Evolutionary conservation across 1,140 invertebrate genomes (phyloP), one percentile per base, ranked within the genome.

Genomic region (Conopomorpha cramerella): DNA sequence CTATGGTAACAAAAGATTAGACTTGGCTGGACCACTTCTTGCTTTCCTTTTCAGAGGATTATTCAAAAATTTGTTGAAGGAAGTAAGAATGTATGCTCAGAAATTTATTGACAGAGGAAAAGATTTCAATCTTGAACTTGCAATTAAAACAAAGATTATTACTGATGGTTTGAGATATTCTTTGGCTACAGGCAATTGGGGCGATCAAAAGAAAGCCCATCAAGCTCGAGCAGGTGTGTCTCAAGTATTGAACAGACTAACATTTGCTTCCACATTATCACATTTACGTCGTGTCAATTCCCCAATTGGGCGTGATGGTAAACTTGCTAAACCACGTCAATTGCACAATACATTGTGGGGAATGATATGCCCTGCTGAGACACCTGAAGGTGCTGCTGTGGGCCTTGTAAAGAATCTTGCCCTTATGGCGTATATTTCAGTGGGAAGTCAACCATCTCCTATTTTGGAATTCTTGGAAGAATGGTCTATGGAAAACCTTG

Each of bases 381-480:
- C 96, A n/a, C 96, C 96, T 16, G 96, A 99, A 80, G 94, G 90
- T 34, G 90, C 90, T 50, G 90, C 90, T 81, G 90, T 92, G 30
- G 90, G 90, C 31, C 77, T 99, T 25, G 96, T 99, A 12, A 99
- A 99, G 71, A 99, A 99, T 79, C 77, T 99, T 6, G 97, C 97
- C 0, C 78, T 99, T 3, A 99, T 99, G 97, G 94, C 97, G 12
- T 99, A 99, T 55, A 99, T 99, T 49, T 98, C 95, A 51, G 97
- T 99, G 14, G 97, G 97, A 38, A 98, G 94, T 27, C 93, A 98
- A 65, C 96, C 96, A 1, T 96, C 95, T 3, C 96, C 96, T 1
- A 99, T 99, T 79, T 77, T 99, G 2, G 96, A 99, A 80, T 99
- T 99, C 82, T 96, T 99, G 83, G 96, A 99, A 68, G 96, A 99